Conservation (phyloP, 2,888 invertebrate genomes). For the Eupithecia inturbata region DNA sequence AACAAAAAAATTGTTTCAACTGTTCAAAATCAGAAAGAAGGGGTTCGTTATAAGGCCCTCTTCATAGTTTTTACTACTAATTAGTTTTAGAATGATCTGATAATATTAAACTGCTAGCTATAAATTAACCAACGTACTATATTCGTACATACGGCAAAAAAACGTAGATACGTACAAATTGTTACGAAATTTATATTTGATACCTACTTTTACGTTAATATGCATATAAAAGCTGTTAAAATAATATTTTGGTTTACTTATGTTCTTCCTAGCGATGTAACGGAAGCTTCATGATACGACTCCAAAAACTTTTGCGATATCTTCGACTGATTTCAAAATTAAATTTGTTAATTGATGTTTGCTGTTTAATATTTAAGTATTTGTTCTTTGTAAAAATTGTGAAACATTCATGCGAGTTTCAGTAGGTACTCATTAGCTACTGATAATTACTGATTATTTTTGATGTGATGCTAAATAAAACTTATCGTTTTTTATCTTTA, state of each 20-base stretch:
- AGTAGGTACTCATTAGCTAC: slow-evolving; percentile 4
- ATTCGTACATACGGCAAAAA: not conserved
- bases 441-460: slow-evolving; percentile 3
- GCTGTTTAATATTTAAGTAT: not conserved
- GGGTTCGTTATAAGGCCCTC: not conserved
- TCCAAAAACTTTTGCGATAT: not conserved
- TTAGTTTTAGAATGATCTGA: not conserved
- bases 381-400: not conserved
- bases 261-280: not conserved
- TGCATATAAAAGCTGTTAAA: not conserved
- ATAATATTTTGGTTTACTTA: not conserved
- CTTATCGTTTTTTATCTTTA: slow-evolving; percentile 6
- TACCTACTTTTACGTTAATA: not conserved
- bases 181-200: not conserved
- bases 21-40: not conserved
- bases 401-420: not conserved
- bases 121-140: not conserved
- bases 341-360: not conserved
- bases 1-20: no score
- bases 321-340: slow-evolving; percentile 8
- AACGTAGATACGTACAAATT: not conserved
- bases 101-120: not conserved
- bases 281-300: not conserved
- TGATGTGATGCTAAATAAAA: slow-evolving; percentile 26
- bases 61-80: not conserved